phyloP scores from a whole-genome alignment of 1,140 invertebrate genomes.

The Apis dorsata region DNA sequence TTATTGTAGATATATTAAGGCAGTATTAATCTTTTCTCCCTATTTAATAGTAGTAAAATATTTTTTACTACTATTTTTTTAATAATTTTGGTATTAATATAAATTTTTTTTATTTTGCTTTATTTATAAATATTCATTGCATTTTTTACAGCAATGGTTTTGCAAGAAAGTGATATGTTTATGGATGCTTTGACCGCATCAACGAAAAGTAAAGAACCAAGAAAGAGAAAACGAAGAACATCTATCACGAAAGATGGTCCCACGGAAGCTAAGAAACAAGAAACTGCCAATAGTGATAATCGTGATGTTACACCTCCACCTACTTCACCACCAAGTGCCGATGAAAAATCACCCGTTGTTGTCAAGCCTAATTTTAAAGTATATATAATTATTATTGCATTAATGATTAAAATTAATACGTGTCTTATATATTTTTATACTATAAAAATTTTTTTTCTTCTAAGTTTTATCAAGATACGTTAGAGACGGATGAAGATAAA shows the following conservation, averaged over 20 bases:
- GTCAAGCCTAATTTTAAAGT: conserved; percentile 81
- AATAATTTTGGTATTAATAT: not conserved
- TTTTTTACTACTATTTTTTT: not conserved
- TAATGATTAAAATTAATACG: not conserved
- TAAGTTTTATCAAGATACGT: conserved; percentile 95
- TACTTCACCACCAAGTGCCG: conserved; percentile 77
- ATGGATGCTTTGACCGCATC: conserved; percentile 93
- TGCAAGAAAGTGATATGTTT: conserved; percentile 95
- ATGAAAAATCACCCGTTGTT: conserved; percentile 80
- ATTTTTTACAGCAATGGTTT: conserved; percentile 84
- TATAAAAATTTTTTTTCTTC: conserved; percentile 56
- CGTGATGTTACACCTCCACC: conserved; percentile 72
- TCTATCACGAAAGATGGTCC: conserved; percentile 83
- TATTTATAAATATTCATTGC: not conserved
- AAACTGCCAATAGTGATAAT: conserved; percentile 74
- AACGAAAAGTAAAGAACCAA: conserved; percentile 87
- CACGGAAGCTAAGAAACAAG: conserved; percentile 80
- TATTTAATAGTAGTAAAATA: not conserved
- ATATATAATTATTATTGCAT: conserved; percentile 51
- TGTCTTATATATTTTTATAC: not conserved
- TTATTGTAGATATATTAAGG: not conserved
- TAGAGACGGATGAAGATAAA: conserved; percentile 85
- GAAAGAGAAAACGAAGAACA: conserved; percentile 87
- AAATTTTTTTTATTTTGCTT: not conserved
- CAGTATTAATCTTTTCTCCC: conserved; percentile 8